Evolutionary conservation across 2,888 invertebrate species (phyloP).

Genomic region (Perizoma flavofasciatum): DNA sequence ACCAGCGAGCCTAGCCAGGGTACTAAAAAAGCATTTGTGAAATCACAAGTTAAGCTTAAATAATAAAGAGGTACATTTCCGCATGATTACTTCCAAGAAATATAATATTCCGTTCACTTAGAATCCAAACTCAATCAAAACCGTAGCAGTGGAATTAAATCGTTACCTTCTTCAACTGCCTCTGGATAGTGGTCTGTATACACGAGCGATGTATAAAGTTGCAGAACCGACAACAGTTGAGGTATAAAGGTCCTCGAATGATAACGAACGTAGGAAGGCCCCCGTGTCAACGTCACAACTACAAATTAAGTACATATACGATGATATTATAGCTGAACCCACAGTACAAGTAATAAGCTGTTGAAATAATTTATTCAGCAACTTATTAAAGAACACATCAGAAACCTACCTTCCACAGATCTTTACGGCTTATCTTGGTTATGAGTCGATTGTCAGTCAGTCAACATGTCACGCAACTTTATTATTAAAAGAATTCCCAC

Average conservation of each 20-base stretch:
- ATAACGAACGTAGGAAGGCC: too few species aligned
- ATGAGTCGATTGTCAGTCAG: too few species aligned
- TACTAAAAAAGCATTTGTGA: neutral
- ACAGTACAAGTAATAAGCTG: too few species aligned
- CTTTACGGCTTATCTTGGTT: too few species aligned
- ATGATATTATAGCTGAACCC: too few species aligned
- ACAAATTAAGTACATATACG: neutral
- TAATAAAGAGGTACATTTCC: neutral
- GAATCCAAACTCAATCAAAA: constrained; percentile 27
- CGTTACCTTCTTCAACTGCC: constrained; percentile 23
- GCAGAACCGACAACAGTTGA: constrained; percentile 1
- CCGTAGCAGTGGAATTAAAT: constrained; percentile 15
- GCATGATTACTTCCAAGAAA: constrained; percentile 2
- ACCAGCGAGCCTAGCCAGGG: too few species aligned
- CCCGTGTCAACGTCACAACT: neutral
- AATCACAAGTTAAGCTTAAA: neutral
- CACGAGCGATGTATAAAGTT: constrained; percentile 7
- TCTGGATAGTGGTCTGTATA: constrained; percentile 4
- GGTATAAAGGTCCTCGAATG: too few species aligned
- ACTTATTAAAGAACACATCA: too few species aligned
- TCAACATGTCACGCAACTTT: too few species aligned
- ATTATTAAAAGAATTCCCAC: too few species aligned
- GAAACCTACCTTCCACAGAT: too few species aligned
- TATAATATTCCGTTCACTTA: constrained; percentile 22
- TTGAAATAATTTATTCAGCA: too few species aligned